Evolutionary conservation across 2,113 vertebrate genomes (phyloP), one percentile per base, ranked within the genome.

Genomic region (Stercorarius parasiticus): DNA sequence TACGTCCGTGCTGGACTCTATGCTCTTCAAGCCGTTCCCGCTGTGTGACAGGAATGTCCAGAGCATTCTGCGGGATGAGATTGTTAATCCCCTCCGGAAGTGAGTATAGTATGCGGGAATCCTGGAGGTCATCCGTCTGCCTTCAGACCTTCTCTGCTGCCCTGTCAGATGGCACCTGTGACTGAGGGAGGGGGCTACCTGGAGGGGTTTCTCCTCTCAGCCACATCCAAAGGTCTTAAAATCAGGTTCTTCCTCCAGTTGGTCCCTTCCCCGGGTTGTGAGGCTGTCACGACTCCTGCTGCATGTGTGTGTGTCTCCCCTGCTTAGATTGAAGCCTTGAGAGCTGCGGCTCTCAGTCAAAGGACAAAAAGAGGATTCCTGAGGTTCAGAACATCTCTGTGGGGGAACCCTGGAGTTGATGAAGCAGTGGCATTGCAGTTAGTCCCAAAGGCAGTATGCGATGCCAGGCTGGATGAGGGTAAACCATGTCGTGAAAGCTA

Each of bases 21-120:
- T 99, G 97, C 97, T 99, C 90, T 99, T 98, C 93, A 99, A 99
- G 65, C 97, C 97, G 6, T 98, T 98, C 25, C 52, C 94, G 0
- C 91, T 96, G 14, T 95, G 94, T 13, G 97, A 99, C 18, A 92
- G 98, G 32, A 97, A 97, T 0, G 98, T 99, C 45, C 99, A 99
- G 97, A 97, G 72, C 36, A 99, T 98, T 10, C 98, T 99, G 59
- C 97, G 98, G 50, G 97, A 98, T 18, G 97, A 99, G 74, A 99
- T 99, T 2, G 99, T 99, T 29, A 98, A 98, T 95, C 99, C 99
- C 2, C 98, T 99, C 4, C 98, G 99, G 87, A 98, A 97, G 99
- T 99, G 79, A 97, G 97, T 71, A n/a, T 10, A 23, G 26, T 5
- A 5, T 6, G 6, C 43, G 50, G 64, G 64, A 86, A 52, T 45